Base-by-base conservation (phyloP, 2,888 invertebrate genomes). In the Lissonota sp. region DNA sequence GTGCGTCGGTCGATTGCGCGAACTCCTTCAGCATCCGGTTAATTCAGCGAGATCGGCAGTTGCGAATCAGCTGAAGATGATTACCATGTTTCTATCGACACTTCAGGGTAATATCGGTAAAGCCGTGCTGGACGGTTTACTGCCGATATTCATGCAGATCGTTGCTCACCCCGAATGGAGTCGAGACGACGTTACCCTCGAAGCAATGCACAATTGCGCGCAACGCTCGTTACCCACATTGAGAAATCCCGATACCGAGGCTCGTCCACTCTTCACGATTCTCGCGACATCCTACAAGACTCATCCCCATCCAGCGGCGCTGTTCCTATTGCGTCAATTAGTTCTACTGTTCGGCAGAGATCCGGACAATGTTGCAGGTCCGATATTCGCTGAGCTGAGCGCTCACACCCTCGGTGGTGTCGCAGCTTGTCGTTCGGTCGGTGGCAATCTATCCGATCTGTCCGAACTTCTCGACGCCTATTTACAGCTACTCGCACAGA, bases 391-490 rank as follows among this genome's bases (percentile, higher is more conserved):
- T 0, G 91, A 92, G 42, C 83, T 92, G 7, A 85, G 90, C 82
- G 55, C 79, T 0, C 78, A 91, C 91, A 87, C 89, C 87, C 80
- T 92, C 26, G 91, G 90, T 55, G 90, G 90, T 0, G 86, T 91
- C 3, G 88, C 88, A 4, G 87, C 87, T 6, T 90, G 90, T 44
- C 83, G 91, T 91, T 85, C 84, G 74, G 79, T 84, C 70, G 83
- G 90, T 82, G 90, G 93, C 5, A 89, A 93, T 91, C 88, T 95
- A 66, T 93, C 94, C 1, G 95, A 95, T 70, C 94, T 94, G 71
- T 93, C 95, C 0, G 96, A 97, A 88, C 93, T 97, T 26, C 93
- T 97, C 55, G 96, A 97, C 87, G 95, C 94, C 0, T 95, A 96
- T 87, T 95, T 96, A 90, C 88, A 93, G 1, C 91, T 96, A 82